Evolutionary conservation across 2,797 vertebrate species (phyloP).

Genomic region (Lerista edwardsae): DNA sequence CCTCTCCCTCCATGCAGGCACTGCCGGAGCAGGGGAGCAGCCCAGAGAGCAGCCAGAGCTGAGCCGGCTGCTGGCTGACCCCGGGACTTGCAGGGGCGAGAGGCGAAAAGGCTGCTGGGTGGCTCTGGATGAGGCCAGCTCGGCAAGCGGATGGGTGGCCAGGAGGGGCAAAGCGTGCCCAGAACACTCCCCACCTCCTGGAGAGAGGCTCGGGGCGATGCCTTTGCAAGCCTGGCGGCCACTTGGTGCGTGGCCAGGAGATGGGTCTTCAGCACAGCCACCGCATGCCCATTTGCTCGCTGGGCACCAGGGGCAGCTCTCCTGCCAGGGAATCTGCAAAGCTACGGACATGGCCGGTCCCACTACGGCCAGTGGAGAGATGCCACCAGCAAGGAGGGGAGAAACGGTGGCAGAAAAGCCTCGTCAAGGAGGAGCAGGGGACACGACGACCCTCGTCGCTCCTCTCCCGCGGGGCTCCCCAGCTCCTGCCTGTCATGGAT

Average conservation of each 20-base stretch:
- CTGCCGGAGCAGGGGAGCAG: background rate
- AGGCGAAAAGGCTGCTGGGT: background rate
- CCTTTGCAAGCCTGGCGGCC: too few species aligned
- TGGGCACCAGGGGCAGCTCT: too few species aligned
- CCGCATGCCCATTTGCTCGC: background rate
- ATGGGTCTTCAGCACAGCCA: too few species aligned
- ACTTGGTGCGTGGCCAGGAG: too few species aligned
- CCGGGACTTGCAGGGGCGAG: accelerated
- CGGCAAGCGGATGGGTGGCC: background rate
- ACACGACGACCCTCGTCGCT: background rate
- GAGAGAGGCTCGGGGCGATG: too few species aligned
- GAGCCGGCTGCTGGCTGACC: constrained; percentile 1
- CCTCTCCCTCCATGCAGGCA: background rate
- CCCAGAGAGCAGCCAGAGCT: background rate
- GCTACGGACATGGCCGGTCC: background rate
- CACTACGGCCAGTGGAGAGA: accelerated
- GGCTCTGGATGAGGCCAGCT: background rate
- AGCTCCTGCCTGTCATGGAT: too few species aligned
- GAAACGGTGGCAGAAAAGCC: accelerated
- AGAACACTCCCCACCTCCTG: too few species aligned
- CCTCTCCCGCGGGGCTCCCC: too few species aligned
- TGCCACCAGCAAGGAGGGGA: background rate
- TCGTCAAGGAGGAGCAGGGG: too few species aligned
- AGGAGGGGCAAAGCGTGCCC: background rate
- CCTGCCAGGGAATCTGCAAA: background rate